Conservation (phyloP, 2,113 vertebrate genomes). For the Tetrax tetrax region DNA sequence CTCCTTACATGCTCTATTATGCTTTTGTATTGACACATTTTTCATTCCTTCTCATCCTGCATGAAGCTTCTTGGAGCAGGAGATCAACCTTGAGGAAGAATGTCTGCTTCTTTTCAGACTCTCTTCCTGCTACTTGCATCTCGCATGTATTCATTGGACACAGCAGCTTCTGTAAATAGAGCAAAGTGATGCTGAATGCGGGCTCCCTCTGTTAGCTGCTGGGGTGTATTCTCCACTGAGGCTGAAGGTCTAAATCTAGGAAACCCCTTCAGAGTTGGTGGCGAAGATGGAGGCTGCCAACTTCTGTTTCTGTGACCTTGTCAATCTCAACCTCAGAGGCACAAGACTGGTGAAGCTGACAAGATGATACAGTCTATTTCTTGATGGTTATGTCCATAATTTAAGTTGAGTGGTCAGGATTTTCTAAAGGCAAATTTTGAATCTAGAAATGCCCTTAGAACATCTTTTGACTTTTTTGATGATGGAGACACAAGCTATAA, state of each 20-base stretch:
- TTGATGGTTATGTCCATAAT: background rate
- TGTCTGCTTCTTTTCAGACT: background rate
- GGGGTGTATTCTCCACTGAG: background rate
- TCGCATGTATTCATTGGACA: background rate
- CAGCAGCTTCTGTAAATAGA: background rate
- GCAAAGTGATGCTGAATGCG: background rate
- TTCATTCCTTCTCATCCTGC: background rate
- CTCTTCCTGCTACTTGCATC: background rate
- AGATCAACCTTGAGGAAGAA: background rate
- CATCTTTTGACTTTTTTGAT: background rate
- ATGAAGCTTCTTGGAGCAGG: background rate
- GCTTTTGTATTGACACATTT: background rate
- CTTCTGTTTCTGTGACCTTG: background rate
- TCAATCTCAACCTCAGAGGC: background rate
- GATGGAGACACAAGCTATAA: background rate
- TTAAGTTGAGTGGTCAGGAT: background rate
- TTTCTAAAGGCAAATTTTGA: background rate
- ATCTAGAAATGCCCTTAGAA: background rate
- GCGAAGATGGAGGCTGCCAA: background rate
- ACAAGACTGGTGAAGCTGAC: background rate
- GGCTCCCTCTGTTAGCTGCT: background rate
- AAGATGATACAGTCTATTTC: background rate
- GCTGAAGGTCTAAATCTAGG: background rate
- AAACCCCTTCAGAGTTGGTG: background rate
- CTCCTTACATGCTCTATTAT: background rate